A percentile compares a stretch with the other conserved stretches of the same genome.
These are phyloP conservation scores for Spea hammondii DNA, from an alignment of 2,797 vertebrate genomes.

Conservation along the genomic window DNA sequence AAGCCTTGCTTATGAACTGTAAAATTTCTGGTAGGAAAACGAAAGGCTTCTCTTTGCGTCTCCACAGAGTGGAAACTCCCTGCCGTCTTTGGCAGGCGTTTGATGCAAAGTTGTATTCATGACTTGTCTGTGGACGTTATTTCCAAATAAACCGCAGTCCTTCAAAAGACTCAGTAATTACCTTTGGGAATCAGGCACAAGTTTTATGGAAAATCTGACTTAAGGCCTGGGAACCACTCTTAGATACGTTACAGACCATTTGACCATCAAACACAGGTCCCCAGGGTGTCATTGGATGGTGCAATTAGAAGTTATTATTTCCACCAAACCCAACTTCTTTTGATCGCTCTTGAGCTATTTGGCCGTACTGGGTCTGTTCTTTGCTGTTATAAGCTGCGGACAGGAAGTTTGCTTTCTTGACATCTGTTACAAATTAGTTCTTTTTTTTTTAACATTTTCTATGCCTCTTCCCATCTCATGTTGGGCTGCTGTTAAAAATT, in stretches of 20 bases:
- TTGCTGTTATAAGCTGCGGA: conserved; percentile 41
- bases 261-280: conserved; percentile 50
- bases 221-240: conserved; percentile 49
- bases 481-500: conserved; percentile 50
- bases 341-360: conserved; percentile 47
- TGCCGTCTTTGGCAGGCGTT: conserved; percentile 44
- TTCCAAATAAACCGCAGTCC: conserved; percentile 52
- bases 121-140: conserved; percentile 52
- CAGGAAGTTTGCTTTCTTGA: conserved; percentile 50
- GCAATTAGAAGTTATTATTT: conserved; percentile 54
- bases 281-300: conserved; percentile 49
- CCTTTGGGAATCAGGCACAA: conserved; percentile 50
- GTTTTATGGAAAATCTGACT: conserved; percentile 53
- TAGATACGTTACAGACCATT: conserved; percentile 49
- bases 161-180: conserved; percentile 51
- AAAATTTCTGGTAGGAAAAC: conserved; percentile 29
- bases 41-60: conserved; percentile 21
- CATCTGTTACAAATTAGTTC: conserved; percentile 51
- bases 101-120: conserved; percentile 40
- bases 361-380: conserved; percentile 39
- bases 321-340: conserved; percentile 48
- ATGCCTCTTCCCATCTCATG: conserved; percentile 36
- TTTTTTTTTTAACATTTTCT: conserved; percentile 23
- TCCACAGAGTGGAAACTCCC: conserved; percentile 47
- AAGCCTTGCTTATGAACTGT: conserved; percentile 42